A percentile compares a stretch with the other conserved stretches of the same genome.
Conservation (phyloP, 2,797 vertebrate species). For the Lophura swinhoii region DNA sequence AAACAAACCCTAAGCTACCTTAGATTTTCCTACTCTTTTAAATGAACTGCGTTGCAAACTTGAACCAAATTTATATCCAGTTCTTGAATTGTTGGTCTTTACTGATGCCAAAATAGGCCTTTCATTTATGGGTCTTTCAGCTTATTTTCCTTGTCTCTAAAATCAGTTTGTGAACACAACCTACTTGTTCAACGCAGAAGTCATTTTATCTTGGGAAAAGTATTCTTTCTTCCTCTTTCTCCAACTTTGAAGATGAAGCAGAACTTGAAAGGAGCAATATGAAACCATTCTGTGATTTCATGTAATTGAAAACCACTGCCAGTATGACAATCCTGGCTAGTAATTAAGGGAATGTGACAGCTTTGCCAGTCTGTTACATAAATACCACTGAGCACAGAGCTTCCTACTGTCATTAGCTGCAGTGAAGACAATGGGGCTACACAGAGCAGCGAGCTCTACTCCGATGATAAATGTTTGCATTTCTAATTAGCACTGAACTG, state of each 20-base stretch:
- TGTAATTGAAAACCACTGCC: conserved; percentile 33
- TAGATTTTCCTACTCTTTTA: neutral
- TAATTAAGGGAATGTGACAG: conserved; percentile 47
- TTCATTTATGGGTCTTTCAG: neutral
- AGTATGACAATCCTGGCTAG: neutral
- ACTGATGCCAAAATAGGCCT: neutral
- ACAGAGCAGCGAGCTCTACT: neutral
- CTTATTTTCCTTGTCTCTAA: neutral
- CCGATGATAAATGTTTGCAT: conserved; percentile 51
- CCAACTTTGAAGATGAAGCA: neutral
- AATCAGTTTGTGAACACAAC: neutral
- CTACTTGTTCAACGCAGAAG: neutral
- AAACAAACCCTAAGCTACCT: neutral
- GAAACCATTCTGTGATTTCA: neutral
- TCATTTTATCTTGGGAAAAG: neutral
- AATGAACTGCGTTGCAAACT: neutral
- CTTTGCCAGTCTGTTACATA: conserved; percentile 45
- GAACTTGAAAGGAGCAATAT: neutral
- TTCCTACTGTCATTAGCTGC: conserved; percentile 42
- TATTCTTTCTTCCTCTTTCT: neutral
- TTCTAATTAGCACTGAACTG: conserved; percentile 56
- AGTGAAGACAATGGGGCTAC: conserved; percentile 34
- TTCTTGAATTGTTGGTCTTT: neutral
- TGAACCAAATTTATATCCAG: neutral
- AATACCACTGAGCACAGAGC: neutral